phyloP scores from a whole-genome alignment of 2,797 vertebrate species.

The Callimico goeldii region DNA sequence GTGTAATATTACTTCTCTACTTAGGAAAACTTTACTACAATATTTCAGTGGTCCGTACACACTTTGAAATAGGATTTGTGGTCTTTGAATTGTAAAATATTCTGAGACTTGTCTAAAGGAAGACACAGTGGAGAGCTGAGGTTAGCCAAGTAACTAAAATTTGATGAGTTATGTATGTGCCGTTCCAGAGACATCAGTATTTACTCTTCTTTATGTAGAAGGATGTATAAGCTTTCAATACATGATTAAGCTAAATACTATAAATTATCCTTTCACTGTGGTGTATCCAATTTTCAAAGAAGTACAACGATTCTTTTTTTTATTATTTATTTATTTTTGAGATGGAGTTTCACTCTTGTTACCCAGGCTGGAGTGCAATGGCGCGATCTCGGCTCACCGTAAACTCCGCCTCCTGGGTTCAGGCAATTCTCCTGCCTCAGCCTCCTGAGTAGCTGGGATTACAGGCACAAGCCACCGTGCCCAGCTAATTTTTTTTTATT shows the following conservation, averaged over 20 bases:
- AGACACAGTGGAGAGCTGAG: rapidly evolving
- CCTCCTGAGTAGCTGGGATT: too few species aligned
- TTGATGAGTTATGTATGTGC: rapidly evolving
- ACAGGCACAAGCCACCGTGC: too few species aligned
- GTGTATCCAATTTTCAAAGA: neutral
- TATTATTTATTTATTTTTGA: too few species aligned
- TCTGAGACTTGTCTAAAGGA: neutral
- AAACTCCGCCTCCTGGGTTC: too few species aligned
- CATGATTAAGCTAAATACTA: neutral
- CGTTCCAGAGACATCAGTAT: neutral
- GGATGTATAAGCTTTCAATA: neutral
- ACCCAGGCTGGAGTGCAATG: too few species aligned
- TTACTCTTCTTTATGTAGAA: neutral
- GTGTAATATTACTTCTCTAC: too few species aligned
- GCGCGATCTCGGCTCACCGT: too few species aligned
- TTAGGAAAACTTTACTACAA: neutral
- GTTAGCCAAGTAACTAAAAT: neutral
- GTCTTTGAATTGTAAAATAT: neutral
- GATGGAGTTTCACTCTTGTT: too few species aligned
- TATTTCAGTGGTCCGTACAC: neutral
- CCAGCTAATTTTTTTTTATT: too few species aligned
- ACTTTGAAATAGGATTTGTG: neutral
- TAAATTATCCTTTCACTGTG: neutral
- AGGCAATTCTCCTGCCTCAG: too few species aligned
- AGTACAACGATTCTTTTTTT: too few species aligned